These are phyloP conservation scores for Hydrochoerus hydrochaeris DNA, from an alignment of 2,113 vertebrate genomes.

Conservation along the genomic window DNA sequence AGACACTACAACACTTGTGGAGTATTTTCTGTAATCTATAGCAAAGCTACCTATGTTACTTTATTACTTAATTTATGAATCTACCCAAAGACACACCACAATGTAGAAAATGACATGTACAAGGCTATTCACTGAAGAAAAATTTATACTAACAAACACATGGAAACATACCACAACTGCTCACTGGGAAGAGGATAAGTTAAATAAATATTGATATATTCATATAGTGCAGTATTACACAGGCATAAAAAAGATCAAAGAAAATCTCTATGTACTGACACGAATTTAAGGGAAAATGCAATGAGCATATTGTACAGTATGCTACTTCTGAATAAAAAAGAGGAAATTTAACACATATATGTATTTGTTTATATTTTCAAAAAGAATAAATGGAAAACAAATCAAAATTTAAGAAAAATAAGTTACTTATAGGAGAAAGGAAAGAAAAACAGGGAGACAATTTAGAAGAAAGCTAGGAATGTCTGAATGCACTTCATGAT, in stretches of 20 bases:
- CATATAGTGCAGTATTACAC: neutral
- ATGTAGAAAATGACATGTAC: neutral
- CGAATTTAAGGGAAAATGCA: neutral
- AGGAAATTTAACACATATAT: neutral
- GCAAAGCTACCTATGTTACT: neutral
- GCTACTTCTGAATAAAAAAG: neutral
- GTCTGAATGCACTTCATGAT: neutral
- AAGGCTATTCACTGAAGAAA: neutral
- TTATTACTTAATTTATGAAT: slow-evolving; percentile 13
- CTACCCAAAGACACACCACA: neutral
- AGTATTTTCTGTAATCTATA: neutral
- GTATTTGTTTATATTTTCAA: neutral
- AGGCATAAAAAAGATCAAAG: neutral
- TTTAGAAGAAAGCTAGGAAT: neutral
- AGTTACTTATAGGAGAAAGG: neutral
- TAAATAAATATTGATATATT: neutral
- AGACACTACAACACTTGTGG: neutral
- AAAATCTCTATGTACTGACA: neutral
- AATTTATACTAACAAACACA: neutral
- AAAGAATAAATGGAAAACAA: slow-evolving; percentile 38
- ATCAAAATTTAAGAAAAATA: slow-evolving; percentile 26
- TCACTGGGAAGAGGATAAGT: neutral
- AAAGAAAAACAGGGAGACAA: neutral
- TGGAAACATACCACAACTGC: neutral
- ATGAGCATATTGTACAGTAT: neutral